phyloP scores from a whole-genome alignment of 2,888 invertebrate species.

The Hesperia comma region DNA sequence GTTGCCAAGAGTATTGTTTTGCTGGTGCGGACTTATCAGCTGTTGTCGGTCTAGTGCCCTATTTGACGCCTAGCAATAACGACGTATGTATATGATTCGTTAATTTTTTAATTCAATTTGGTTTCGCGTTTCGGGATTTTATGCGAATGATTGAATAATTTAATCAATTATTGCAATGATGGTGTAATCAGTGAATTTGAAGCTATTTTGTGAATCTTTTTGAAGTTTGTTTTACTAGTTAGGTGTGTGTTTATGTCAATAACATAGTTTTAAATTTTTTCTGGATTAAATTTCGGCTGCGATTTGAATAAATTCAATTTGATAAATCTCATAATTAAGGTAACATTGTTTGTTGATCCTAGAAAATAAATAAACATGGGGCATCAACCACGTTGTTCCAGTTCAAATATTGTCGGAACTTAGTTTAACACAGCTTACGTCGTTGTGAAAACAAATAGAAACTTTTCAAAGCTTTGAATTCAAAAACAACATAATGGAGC shows the following conservation, averaged over 20 bases:
- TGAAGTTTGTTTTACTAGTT: background rate
- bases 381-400: too few relatives aligned
- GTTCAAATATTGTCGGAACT: too few relatives aligned
- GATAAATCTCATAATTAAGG: too few relatives aligned
- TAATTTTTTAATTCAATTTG: conserved; percentile 1
- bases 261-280: background rate
- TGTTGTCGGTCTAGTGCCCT: conserved; percentile 72
- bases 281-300: too few relatives aligned
- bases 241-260: too few relatives aligned
- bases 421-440: too few relatives aligned
- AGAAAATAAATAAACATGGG: too few relatives aligned
- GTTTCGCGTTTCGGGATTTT: background rate
- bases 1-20: conserved; percentile 60
- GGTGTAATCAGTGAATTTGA: conserved; percentile 4
- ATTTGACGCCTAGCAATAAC: conserved; percentile 57
- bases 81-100: conserved; percentile 56
- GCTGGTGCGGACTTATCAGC: conserved; percentile 79
- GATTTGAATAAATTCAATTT: too few relatives aligned
- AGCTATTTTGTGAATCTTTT: conserved; percentile 1
- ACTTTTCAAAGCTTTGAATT: too few relatives aligned
- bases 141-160: background rate
- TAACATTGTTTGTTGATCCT: too few relatives aligned
- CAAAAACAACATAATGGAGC: too few relatives aligned
- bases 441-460: too few relatives aligned
- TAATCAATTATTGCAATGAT: background rate